Base-by-base conservation (phyloP, 2,888 invertebrate species). In the Heliconius charithonia region DNA sequence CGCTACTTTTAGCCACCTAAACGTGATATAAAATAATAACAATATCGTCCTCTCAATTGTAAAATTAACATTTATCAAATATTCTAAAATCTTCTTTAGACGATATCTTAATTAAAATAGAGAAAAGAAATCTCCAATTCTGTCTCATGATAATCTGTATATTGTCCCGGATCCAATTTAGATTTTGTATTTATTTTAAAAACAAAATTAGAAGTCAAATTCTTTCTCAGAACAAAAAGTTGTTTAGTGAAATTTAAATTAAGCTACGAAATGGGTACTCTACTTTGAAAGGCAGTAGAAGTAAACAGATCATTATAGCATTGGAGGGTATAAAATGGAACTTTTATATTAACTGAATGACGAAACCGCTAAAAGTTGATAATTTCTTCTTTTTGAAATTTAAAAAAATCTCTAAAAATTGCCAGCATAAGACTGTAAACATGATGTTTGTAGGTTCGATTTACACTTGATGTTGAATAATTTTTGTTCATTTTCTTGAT, bases 291-390 rank as follows among this genome's bases (percentile, higher is more conserved):
- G 25, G 37, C 51, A 13, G 25, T 66, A 16, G 0, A 77, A 66
- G 37, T 32, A 41, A 73, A n/a, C 71, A 41, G 32, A 56, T 62
- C 65, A 56, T 77, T 37, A 73, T 66, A 77, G 37, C 56, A 66
- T 25, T 66, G 32, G 19, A 29, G n/a, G 6, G 37, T 13, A 37
- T 12, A 10, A n/a, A 37, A n/a, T 59, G 32, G 62, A 73, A 62
- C 32, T 59, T 37, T 62, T 13, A 19, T 73, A 25, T 12, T 62
- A 59, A 59, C 25, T 7, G 27, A 25, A 62, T 25, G 3, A 3
- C 22, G 3, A 59, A 59, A n/a, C n/a, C n/a, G 12, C n/a, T n/a
- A n/a, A n/a, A 59, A n/a, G n/a, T n/a, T 59, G 10, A n/a, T 59
- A 59, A 59, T 12, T 59, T n/a, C 59, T 59, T 10, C n/a, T n/a